These are phyloP conservation scores for Pelecanus crispus DNA, from an alignment of 2,113 vertebrate genomes.

Conservation along the genomic window DNA sequence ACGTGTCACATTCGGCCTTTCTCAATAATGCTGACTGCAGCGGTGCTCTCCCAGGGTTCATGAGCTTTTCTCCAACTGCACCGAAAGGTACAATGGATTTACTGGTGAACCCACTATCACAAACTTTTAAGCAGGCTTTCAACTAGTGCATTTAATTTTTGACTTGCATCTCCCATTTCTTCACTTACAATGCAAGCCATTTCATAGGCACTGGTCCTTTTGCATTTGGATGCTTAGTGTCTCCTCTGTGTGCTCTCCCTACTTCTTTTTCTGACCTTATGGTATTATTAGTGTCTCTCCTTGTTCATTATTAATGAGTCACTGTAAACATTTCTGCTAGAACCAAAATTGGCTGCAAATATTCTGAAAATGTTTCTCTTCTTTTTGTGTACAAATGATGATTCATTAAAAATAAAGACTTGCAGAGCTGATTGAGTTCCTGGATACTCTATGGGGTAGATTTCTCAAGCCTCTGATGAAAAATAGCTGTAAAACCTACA, in stretches of 20 bases:
- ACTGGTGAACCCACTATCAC: background rate
- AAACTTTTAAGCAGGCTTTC: background rate
- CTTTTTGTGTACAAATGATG: background rate
- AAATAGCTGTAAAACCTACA: background rate
- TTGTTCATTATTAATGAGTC: background rate
- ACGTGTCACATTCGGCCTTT: fast-evolving
- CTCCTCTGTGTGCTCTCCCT: background rate
- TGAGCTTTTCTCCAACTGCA: background rate
- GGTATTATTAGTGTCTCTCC: background rate
- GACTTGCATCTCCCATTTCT: background rate
- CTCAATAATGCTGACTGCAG: background rate
- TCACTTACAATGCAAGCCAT: background rate
- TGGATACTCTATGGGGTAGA: background rate
- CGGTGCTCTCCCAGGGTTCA: background rate
- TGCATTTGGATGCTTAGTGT: background rate
- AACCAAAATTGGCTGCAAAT: background rate
- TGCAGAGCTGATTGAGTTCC: background rate
- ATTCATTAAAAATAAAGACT: background rate
- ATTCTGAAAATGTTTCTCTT: background rate
- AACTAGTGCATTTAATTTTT: background rate
- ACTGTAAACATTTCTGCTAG: background rate
- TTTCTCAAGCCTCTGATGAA: background rate
- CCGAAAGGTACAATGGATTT: background rate
- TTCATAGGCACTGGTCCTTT: background rate
- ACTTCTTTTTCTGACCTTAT: background rate